Percentiles rank a stretch among this genome's conserved stretches.
Conservation (phyloP, 2,797 vertebrate species). For the Xerus rutilus region DNA sequence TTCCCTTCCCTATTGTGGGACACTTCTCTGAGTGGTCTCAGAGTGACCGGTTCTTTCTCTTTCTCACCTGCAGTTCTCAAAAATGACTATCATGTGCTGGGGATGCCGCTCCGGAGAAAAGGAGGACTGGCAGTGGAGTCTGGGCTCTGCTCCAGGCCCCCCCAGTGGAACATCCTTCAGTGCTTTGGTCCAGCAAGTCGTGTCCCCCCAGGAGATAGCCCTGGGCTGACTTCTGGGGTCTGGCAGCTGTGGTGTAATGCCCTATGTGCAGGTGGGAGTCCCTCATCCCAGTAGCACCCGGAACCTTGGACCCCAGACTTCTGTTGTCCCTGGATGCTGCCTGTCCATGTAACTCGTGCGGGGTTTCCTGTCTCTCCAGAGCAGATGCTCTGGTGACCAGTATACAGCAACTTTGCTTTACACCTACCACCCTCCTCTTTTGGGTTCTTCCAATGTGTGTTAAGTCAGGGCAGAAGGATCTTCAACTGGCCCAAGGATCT, state of each 20-base stretch:
- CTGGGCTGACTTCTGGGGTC: too few species aligned
- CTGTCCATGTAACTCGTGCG: fast-evolving
- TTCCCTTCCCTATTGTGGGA: background rate
- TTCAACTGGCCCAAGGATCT: background rate
- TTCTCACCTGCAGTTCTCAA: background rate
- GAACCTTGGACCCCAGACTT: background rate
- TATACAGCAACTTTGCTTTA: background rate
- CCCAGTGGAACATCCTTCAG: too few species aligned
- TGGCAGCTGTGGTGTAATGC: fast-evolving
- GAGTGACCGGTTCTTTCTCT: background rate
- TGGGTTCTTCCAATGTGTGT: background rate
- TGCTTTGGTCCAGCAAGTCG: too few species aligned
- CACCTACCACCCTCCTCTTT: fast-evolving
- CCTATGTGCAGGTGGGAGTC: background rate
- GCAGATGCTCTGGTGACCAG: background rate
- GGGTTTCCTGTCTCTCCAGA: background rate
- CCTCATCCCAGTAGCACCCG: too few species aligned
- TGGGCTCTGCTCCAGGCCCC: background rate
- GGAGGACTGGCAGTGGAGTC: background rate
- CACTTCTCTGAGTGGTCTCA: background rate
- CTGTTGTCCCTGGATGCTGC: background rate
- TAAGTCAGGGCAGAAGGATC: background rate
- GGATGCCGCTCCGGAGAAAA: too few species aligned
- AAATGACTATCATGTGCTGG: background rate
- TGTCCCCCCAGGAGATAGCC: background rate